Percentiles rank a stretch among this genome's conserved stretches.
Evolutionary conservation across 2,113 vertebrate species (phyloP).

Genomic region (Spea multiplicata): DNA sequence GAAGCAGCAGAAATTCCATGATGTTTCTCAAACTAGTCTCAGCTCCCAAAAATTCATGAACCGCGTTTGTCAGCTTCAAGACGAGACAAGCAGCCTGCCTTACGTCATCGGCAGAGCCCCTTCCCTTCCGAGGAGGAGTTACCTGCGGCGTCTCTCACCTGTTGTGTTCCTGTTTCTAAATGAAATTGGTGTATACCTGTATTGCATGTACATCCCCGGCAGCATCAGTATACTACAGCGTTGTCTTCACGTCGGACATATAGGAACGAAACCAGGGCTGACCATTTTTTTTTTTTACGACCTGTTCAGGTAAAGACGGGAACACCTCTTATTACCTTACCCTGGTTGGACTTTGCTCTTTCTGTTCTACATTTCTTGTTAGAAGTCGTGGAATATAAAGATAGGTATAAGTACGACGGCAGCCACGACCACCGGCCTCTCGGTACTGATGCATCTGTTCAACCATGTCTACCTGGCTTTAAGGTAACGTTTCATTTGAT

Average conservation of each 20-base stretch:
- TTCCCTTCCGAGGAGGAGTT: not conserved
- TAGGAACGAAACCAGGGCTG: not conserved
- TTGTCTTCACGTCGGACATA: not conserved
- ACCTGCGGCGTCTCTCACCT: not conserved
- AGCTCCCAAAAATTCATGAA: not conserved
- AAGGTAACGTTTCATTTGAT: slow-evolving; percentile 10
- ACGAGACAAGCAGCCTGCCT: not conserved
- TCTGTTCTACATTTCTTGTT: not conserved
- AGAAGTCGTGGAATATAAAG: not conserved
- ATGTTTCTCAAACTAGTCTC: too few species aligned
- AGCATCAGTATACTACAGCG: not conserved
- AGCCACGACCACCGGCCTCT: not conserved
- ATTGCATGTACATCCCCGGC: not conserved
- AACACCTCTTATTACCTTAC: not conserved
- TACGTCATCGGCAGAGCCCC: not conserved
- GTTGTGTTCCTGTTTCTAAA: not conserved
- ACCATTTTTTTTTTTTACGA: not conserved
- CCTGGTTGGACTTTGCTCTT: not conserved
- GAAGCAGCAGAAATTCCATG: too few species aligned
- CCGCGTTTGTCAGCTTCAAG: not conserved
- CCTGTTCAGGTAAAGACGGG: not conserved
- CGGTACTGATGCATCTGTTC: slow-evolving; percentile 32
- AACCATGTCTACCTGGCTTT: slow-evolving; percentile 4
- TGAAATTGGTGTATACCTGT: not conserved
- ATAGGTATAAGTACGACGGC: not conserved